These are phyloP conservation scores for Diarsia mendica DNA, from an alignment of 2,888 invertebrate genomes.

Conservation along the genomic window DNA sequence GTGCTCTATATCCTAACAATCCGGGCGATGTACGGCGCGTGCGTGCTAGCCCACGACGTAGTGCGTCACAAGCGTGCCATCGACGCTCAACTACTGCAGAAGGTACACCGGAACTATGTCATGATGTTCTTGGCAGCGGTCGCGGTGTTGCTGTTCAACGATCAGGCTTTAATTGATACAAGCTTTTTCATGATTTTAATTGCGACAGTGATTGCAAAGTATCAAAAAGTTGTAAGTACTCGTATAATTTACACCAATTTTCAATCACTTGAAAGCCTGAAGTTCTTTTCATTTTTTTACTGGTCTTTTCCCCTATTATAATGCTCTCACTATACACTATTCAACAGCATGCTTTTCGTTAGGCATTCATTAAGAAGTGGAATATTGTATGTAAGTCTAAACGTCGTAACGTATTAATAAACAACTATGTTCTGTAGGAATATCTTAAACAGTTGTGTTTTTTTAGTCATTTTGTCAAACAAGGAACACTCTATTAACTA, in stretches of 20 bases:
- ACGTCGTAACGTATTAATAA: background rate
- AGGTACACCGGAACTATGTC: conserved; percentile 59
- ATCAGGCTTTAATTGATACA: conserved; percentile 65
- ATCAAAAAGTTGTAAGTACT: conserved; percentile 77
- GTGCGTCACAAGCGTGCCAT: conserved; percentile 41
- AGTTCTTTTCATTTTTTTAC: background rate
- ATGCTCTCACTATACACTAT: background rate
- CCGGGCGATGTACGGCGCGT: conserved; percentile 63
- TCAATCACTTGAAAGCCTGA: background rate
- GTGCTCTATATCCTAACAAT: conserved; percentile 73
- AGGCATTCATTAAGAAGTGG: background rate
- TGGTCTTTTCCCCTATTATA: background rate
- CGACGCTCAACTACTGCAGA: conserved; percentile 47
- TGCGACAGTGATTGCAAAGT: conserved; percentile 72
- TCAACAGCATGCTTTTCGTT: background rate
- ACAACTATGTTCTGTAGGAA: background rate
- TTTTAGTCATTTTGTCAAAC: background rate
- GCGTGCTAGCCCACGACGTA: conserved; percentile 53
- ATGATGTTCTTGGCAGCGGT: conserved; percentile 59
- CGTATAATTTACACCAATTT: background rate
- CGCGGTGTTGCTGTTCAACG: conserved; percentile 61
- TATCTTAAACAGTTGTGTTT: background rate
- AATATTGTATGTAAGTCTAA: background rate
- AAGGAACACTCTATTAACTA: background rate
- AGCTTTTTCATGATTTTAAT: conserved; percentile 74